A percentile compares a stretch with the other conserved stretches of the same genome.
These are phyloP conservation scores for Sarcophilus harrisii DNA, from an alignment of 2,797 vertebrate species.

Conservation along the genomic window DNA sequence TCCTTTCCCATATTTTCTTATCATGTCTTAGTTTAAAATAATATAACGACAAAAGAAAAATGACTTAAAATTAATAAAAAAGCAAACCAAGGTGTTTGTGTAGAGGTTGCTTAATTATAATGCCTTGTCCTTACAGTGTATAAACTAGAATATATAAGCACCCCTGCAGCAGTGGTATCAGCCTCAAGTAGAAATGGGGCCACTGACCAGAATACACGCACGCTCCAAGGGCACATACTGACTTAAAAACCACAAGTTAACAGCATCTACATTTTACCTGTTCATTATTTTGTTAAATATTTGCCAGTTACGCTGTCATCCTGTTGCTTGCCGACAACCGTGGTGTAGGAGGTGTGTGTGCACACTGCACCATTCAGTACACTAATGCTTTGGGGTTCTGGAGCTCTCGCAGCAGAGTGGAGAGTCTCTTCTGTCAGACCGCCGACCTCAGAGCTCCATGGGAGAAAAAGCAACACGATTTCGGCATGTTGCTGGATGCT, in stretches of 20 bases:
- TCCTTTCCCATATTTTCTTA: not conserved
- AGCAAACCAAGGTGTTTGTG: not conserved
- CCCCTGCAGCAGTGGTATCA: not conserved
- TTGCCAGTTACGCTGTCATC: not conserved
- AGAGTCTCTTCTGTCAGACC: not conserved
- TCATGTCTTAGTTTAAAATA: not conserved
- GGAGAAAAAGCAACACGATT: not conserved
- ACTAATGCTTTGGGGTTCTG: not conserved
- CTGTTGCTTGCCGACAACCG: not conserved
- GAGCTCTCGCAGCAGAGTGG: not conserved
- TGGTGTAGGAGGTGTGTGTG: not conserved
- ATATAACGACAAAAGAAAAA: not conserved
- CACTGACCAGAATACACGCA: not conserved
- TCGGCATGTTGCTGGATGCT: not conserved
- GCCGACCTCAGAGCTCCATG: not conserved
- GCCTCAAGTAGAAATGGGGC: not conserved
- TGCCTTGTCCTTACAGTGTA: not conserved
- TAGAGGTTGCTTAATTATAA: not conserved
- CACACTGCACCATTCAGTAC: not conserved
- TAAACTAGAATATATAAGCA: not conserved
- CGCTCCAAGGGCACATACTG: not conserved
- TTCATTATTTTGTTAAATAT: not conserved
- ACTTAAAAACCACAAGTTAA: slow-evolving; percentile 4
- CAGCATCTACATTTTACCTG: not conserved
- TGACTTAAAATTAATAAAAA: not conserved